phyloP scores from a whole-genome alignment of 2,888 invertebrate genomes.

The Megalurothrips usitatus region DNA sequence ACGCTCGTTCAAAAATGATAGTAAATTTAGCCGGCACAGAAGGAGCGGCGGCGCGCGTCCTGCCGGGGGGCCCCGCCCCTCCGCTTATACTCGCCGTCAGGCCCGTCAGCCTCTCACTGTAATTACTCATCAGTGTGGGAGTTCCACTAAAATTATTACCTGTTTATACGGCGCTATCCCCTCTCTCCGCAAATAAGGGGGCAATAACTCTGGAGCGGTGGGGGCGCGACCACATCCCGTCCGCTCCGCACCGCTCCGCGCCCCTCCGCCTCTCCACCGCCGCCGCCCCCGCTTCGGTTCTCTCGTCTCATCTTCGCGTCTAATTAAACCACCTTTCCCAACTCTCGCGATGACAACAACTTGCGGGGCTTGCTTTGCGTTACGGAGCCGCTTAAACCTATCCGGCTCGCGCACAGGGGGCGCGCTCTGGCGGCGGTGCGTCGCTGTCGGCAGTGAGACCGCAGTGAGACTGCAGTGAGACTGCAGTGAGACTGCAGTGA shows the following conservation, averaged over 20 bases:
- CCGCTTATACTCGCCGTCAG: too few relatives aligned
- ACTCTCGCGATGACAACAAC: not conserved
- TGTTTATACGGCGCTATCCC: not conserved
- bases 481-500: too few relatives aligned
- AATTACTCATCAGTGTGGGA: not conserved
- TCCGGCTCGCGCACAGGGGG: not conserved
- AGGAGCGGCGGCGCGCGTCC: too few relatives aligned
- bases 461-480: too few relatives aligned
- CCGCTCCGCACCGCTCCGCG: not conserved
- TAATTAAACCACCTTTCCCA: slow-evolving; percentile 22
- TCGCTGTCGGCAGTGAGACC: too few relatives aligned
- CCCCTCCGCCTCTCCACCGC: not conserved
- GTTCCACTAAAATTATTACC: slow-evolving; percentile 23
- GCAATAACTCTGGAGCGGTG: not conserved
- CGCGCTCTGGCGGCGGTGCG: too few relatives aligned
- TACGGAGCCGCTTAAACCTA: not conserved
- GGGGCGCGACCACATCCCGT: not conserved
- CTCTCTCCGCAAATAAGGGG: not conserved
- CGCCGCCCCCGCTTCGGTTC: not conserved
- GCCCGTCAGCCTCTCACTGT: not conserved
- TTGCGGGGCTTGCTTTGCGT: not conserved
- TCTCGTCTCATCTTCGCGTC: not conserved
- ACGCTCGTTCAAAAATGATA: too few relatives aligned
- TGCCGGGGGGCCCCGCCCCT: too few relatives aligned
- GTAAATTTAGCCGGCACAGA: too few relatives aligned